These are phyloP conservation scores for Plebejus argus DNA, from an alignment of 2,888 invertebrate genomes.

Conservation along the genomic window DNA sequence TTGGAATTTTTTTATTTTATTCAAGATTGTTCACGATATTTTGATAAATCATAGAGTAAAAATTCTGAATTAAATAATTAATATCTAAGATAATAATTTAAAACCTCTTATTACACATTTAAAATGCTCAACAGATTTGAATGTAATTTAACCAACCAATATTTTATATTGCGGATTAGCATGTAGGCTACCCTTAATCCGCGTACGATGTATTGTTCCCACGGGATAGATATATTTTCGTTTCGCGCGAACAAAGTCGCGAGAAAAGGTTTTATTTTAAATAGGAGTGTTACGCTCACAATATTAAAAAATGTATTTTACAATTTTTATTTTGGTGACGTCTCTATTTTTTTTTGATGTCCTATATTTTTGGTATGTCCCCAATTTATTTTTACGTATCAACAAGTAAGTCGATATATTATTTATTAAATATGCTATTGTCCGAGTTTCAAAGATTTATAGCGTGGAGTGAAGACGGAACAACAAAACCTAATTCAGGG, in stretches of 20 bases:
- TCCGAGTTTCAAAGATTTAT: constrained; percentile 38
- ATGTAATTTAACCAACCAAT: not conserved
- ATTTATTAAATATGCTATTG: constrained; percentile 33
- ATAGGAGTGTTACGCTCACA: not conserved
- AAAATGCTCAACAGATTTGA: not conserved
- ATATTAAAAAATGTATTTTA: not conserved
- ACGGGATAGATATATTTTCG: not conserved
- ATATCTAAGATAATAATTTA: not conserved
- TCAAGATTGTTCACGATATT: not conserved
- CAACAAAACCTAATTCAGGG: constrained; percentile 49
- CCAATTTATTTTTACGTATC: not conserved
- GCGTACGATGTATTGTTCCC: not conserved
- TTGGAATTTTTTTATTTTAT: not conserved
- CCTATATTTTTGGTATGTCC: not conserved
- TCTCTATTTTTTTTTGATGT: not conserved
- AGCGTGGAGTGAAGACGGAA: constrained; percentile 38
- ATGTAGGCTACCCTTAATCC: constrained; percentile 3
- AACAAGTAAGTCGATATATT: constrained; percentile 1
- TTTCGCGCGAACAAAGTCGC: not conserved
- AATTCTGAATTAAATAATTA: too few species aligned
- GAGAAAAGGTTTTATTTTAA: not conserved
- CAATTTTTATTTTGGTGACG: not conserved
- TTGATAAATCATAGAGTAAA: not conserved
- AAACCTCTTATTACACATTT: not conserved
- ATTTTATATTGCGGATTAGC: not conserved